Base-by-base conservation (phyloP, 2,113 vertebrate genomes). In the Pelobates fuscus region DNA sequence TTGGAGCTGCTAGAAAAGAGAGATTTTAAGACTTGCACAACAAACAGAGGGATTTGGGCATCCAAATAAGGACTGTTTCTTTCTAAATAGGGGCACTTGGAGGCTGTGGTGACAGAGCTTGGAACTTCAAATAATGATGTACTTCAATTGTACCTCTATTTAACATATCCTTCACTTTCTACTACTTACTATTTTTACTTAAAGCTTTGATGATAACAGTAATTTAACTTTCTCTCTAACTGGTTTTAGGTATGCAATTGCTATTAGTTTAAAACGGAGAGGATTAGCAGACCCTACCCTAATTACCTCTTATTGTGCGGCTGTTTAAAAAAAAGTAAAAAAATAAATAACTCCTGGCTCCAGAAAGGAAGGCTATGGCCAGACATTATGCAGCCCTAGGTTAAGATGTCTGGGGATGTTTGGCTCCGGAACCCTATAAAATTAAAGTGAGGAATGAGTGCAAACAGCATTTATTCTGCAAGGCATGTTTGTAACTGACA, bases 371-470 rank as follows among this genome's bases (percentile, higher is more conserved):
- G 80, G 81, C 80, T 83, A 83, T 78, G 89, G 85, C 85, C 91
- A 91, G 90, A 91, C 90, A 88, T 83, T 85, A 90, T 85, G 83
- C 84, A 84, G 84, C 84, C 80, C 80, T 79, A 77, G 84, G 88
- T 91, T 92, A 87, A 89, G 79, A 91, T 89, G 87, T 86, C 87
- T 90, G 82, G 83, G 83, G 88, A 80, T 87, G 86, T 85, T 89
- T 89, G 91, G 87, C 91, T 92, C 91, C 86, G 79, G 71, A 79
- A 84, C 81, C 71, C 84, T 89, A 88, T 91, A 91, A 92, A 92
- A 89, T 80, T 73, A 5, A 84, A 88, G 89, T 91, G 89, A 89
- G 89, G 89, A 86, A 82, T 87, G 89, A 91, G 91, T 82, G 78
- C 87, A 88, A 91, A 82, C 90, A 91, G 86, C 79, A 78, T 62